Conservation (phyloP, 1,140 invertebrate species). For the Pantala flavescens region DNA sequence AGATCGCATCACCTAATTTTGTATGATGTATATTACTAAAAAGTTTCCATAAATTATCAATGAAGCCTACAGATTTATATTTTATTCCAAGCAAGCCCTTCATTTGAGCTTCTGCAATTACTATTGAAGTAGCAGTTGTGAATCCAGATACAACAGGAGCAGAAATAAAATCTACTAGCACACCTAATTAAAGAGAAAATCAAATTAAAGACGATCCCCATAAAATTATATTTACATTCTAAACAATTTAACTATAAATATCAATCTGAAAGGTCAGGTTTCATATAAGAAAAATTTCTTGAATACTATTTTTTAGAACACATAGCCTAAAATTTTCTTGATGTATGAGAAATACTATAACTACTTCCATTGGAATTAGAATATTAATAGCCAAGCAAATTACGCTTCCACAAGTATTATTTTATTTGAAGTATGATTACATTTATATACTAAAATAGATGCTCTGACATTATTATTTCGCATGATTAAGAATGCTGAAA, state of each 20-base stretch:
- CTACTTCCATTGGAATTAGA: no score
- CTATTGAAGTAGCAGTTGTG: constrained; percentile 83
- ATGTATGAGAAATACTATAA: no score
- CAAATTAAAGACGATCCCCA: constrained; percentile 13
- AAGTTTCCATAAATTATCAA: constrained; percentile 48
- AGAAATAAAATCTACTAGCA: constrained; percentile 88
- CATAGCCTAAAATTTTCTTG: no score
- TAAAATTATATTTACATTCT: not conserved
- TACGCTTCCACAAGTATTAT: no score
- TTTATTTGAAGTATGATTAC: no score
- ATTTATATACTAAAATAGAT: no score
- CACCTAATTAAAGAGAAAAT: constrained; percentile 49
- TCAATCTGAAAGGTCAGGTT: not conserved
- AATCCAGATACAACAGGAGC: constrained; percentile 85
- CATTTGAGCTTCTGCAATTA: constrained; percentile 80
- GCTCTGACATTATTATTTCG: no score
- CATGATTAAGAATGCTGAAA: no score
- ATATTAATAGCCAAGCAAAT: no score
- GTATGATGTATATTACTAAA: constrained; percentile 43
- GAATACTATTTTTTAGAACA: constrained; percentile 17
- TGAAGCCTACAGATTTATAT: constrained; percentile 48
- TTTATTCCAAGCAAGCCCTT: constrained; percentile 70
- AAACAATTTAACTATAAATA: not conserved
- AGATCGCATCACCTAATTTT: constrained; percentile 44
- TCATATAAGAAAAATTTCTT: not conserved